These are phyloP conservation scores for Zaprionus gabonicus DNA, from an alignment of 1,140 invertebrate species.

Conservation along the genomic window DNA sequence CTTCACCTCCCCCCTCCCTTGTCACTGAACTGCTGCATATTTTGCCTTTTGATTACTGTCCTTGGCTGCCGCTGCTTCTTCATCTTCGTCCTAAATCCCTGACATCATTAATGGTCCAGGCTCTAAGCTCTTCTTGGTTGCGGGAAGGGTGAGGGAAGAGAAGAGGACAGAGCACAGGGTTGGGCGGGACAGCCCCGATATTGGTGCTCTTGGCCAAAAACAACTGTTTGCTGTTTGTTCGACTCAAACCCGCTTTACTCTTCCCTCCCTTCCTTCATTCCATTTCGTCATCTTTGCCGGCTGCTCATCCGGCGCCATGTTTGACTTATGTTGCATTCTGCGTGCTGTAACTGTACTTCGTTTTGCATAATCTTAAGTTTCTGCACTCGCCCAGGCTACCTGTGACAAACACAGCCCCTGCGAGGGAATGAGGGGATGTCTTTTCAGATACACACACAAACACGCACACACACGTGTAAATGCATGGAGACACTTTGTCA, in stretches of 20 bases:
- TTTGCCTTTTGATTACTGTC: slow-evolving; percentile 52
- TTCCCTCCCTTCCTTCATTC: too few relatives aligned
- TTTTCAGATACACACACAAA: background rate
- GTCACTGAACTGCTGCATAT: slow-evolving; percentile 30
- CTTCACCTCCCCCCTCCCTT: background rate
- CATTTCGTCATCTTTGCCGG: background rate
- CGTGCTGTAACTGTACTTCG: slow-evolving; percentile 70
- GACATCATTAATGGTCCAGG: slow-evolving; percentile 62
- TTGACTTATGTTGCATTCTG: slow-evolving; percentile 76
- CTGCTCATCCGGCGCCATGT: slow-evolving; percentile 22
- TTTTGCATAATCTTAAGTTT: slow-evolving; percentile 79
- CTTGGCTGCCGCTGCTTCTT: background rate
- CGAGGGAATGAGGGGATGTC: background rate
- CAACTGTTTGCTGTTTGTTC: slow-evolving; percentile 23
- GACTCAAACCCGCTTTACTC: too few relatives aligned
- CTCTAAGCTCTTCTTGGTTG: slow-evolving; percentile 1
- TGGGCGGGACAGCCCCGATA: slow-evolving; percentile 11
- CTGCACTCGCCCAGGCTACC: slow-evolving; percentile 66
- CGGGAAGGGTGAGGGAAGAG: too few relatives aligned
- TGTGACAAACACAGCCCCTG: slow-evolving; percentile 28
- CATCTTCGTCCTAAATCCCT: slow-evolving; percentile 51
- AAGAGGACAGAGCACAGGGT: background rate
- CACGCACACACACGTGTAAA: slow-evolving; percentile 1
- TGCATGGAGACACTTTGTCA: background rate
- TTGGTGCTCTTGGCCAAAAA: slow-evolving; percentile 17